phyloP scores from a whole-genome alignment of 1,140 invertebrate genomes.

The Chironomus striatipennis region DNA sequence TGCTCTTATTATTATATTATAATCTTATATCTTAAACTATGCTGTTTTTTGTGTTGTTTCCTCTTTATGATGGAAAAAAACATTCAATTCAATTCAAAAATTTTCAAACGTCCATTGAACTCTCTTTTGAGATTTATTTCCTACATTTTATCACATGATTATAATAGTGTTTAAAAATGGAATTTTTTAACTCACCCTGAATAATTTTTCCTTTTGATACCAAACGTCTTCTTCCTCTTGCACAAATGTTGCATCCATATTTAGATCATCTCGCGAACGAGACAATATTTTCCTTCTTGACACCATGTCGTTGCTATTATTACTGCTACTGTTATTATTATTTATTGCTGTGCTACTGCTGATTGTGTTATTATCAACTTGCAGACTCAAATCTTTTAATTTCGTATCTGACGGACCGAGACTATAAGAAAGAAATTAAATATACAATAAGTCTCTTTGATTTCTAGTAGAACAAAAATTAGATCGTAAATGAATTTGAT shows the following conservation, averaged over 20 bases:
- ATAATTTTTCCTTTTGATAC: conserved; percentile 88
- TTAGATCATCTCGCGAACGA: conserved; percentile 83
- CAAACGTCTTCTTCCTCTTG: conserved; percentile 84
- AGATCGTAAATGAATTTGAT: not conserved
- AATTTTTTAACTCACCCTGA: conserved; percentile 79
- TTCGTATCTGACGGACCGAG: not conserved
- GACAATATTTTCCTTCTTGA: conserved; percentile 81
- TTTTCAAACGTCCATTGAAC: not conserved
- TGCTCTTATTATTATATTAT: not conserved
- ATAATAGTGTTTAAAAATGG: too few species aligned
- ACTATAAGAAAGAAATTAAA: not conserved
- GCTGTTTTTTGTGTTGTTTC: not conserved
- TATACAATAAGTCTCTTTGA: not conserved
- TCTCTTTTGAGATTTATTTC: not conserved
- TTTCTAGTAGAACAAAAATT: not conserved
- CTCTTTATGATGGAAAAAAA: not conserved
- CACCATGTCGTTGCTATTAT: conserved; percentile 54
- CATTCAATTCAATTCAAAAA: too few species aligned
- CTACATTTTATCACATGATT: not conserved
- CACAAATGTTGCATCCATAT: conserved; percentile 57
- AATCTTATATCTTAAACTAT: not conserved
- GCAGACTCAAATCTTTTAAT: not conserved
- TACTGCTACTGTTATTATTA: not conserved
- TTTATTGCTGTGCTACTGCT: not conserved
- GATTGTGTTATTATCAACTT: not conserved